phyloP scores from a whole-genome alignment of 37 sponge, comb jelly and placozoan genomes.

The Mnemiopsis leidyi region DNA sequence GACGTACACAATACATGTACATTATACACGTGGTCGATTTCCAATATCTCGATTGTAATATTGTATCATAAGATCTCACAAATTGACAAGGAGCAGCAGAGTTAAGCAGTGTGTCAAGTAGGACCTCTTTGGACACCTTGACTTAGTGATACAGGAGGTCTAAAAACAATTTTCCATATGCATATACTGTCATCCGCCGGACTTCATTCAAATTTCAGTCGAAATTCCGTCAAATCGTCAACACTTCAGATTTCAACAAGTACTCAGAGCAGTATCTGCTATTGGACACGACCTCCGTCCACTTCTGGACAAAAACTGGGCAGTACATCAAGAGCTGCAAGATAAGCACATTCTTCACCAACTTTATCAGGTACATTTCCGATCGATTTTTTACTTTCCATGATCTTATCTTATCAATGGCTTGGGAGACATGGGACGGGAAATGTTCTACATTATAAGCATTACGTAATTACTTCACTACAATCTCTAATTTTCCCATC shows the following conservation, averaged over 20 bases:
- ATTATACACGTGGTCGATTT: too few species aligned
- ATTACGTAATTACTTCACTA: not conserved
- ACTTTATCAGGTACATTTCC: constrained; percentile 48
- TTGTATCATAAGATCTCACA: not conserved
- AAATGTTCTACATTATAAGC: not conserved
- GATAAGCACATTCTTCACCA: constrained; percentile 62
- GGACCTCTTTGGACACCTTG: too few species aligned
- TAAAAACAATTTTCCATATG: too few species aligned
- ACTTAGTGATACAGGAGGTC: too few species aligned
- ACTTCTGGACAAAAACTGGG: constrained; percentile 63
- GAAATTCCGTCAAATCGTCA: too few species aligned
- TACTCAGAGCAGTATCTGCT: constrained; percentile 56
- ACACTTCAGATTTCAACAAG: constrained; percentile 56
- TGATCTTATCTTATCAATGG: too few species aligned
- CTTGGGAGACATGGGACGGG: too few species aligned
- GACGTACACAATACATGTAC: too few species aligned
- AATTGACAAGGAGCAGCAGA: too few species aligned
- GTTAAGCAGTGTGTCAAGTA: too few species aligned
- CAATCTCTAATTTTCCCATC: not conserved
- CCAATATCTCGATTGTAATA: not conserved
- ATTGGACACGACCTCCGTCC: constrained; percentile 48
- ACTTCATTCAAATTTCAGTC: too few species aligned
- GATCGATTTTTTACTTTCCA: not conserved
- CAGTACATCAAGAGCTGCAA: constrained; percentile 65
- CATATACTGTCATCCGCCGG: too few species aligned